Evolutionary conservation across 2,888 invertebrate genomes (phyloP).

Genomic region (Andrena fulva): DNA sequence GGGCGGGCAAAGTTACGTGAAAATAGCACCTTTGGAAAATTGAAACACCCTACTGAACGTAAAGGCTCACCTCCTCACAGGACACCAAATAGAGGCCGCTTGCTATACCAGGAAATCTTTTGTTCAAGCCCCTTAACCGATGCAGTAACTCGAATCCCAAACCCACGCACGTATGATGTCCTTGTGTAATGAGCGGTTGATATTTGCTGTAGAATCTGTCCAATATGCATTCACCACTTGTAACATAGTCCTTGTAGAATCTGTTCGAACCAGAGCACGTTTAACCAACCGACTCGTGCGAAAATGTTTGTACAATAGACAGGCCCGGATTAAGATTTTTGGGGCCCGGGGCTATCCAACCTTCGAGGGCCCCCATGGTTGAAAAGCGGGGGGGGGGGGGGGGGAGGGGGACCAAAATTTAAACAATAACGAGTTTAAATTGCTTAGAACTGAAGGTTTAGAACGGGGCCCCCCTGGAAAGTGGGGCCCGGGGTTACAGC

Average conservation of each 20-base stretch:
- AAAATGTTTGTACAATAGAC: background rate
- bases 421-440: no score
- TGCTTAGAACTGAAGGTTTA: no score
- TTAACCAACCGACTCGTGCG: background rate
- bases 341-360: no score
- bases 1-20: no score
- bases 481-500: no score
- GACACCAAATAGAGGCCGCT: slow-evolving; percentile 91
- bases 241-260: slow-evolving; percentile 86
- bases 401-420: no score
- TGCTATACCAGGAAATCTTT: slow-evolving; percentile 89
- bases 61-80: slow-evolving; percentile 91
- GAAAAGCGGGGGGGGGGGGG: no score
- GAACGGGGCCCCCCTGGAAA: no score
- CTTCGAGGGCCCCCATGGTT: no score
- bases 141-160: slow-evolving; percentile 92
- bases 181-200: slow-evolving; percentile 91
- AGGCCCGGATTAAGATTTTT: no score
- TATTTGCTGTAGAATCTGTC: slow-evolving; percentile 92
- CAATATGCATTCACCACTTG: slow-evolving; percentile 88
- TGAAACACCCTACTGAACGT: no score
- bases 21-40: no score
- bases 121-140: slow-evolving; percentile 87
- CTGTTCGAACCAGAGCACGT: slow-evolving; percentile 82
- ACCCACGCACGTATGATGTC: slow-evolving; percentile 95